Evolutionary conservation across 2,797 vertebrate genomes (phyloP).

Genomic region (Periparus ater): DNA sequence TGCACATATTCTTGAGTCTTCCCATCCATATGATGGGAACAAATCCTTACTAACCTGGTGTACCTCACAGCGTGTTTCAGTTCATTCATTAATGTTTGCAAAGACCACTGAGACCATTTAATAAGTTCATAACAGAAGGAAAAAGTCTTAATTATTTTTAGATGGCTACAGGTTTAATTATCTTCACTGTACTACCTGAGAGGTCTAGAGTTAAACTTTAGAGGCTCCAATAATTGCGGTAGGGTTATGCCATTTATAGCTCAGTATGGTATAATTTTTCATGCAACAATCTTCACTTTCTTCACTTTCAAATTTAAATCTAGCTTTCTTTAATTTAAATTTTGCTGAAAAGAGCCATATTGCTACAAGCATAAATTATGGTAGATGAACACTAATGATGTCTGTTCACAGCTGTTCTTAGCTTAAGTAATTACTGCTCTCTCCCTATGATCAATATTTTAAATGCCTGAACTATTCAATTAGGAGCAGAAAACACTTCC

Average conservation of each 20-base stretch:
- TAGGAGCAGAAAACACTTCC: conserved; percentile 46
- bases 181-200: neutral
- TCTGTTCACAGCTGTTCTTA: conserved; percentile 76
- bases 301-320: conserved; percentile 69
- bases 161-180: conserved; percentile 11
- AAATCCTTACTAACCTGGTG: neutral
- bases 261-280: conserved; percentile 43
- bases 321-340: conserved; percentile 65
- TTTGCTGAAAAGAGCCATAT: conserved; percentile 74
- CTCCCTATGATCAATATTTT: conserved; percentile 56
- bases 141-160: neutral
- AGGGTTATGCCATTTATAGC: conserved; percentile 4
- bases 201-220: conserved; percentile 45
- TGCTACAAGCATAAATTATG: conserved; percentile 71
- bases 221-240: conserved; percentile 9
- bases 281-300: conserved; percentile 51
- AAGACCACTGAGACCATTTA: neutral
- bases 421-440: conserved; percentile 70
- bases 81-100: conserved; percentile 9
- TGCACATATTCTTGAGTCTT: neutral
- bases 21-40: neutral
- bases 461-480: conserved; percentile 67
- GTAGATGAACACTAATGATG: conserved; percentile 72
- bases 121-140: neutral
- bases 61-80: neutral